A percentile compares a stretch with the other conserved stretches of the same genome.
Conservation (phyloP, 2,113 vertebrate species). For the Mandrillus leucophaeus region DNA sequence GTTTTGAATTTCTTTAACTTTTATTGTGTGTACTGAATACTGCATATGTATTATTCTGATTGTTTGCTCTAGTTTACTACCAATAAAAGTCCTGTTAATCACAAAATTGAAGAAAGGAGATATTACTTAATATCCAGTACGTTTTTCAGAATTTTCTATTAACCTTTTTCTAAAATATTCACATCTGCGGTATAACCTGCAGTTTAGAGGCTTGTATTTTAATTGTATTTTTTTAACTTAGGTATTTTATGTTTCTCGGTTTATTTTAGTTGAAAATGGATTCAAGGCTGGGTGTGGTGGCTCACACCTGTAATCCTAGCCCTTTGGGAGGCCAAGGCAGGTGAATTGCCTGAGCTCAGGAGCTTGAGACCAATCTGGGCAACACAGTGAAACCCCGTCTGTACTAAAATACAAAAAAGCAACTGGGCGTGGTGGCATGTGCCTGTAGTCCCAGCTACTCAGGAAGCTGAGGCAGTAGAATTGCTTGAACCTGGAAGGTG, state of each 20-base stretch:
- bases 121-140: constrained; percentile 80
- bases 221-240: background rate
- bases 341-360: no score
- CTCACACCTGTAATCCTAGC: no score
- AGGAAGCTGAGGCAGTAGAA: no score
- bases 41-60: constrained; percentile 88
- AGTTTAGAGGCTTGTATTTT: constrained; percentile 12
- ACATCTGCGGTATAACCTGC: background rate
- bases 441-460: no score
- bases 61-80: constrained; percentile 89
- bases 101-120: constrained; percentile 82
- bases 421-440: no score
- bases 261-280: constrained; percentile 43
- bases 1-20: constrained; percentile 87
- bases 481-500: no score
- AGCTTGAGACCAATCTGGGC: no score
- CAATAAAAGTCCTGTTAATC: constrained; percentile 88
- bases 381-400: no score
- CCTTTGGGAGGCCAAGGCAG: no score
- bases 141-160: constrained; percentile 53
- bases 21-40: constrained; percentile 87
- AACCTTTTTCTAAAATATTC: constrained; percentile 56
- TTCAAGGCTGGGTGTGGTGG: background rate
- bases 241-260: background rate
- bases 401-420: no score